Base-by-base conservation (phyloP, 2,113 vertebrate species). In the Corythornis madagascariensis region DNA sequence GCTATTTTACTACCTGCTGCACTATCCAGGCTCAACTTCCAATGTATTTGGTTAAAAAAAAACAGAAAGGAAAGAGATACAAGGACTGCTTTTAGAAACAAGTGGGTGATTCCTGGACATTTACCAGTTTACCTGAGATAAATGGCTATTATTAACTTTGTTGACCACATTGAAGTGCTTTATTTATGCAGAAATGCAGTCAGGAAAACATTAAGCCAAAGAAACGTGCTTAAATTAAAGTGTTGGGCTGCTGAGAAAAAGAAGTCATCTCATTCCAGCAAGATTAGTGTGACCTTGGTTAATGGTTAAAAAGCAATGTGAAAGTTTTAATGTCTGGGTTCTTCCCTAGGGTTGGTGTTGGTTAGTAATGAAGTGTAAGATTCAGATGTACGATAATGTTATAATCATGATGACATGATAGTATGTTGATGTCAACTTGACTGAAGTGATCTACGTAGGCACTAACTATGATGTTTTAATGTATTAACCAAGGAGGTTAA, bases 1-100 rank as follows among this genome's bases (percentile, higher is more conserved):
- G 43, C 81, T 93, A 57, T 88, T 96, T 94, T 94, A 94, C 85
- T 95, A 88, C 72, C 61, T 93, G 56, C 82, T 72, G n/a, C 83
- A 77, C 65, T 69, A 91, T 93, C 75, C 60, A 91, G 75, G 47
- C 57, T 95, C 56, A 83, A 69, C 69, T 91, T 95, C 82, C 85
- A 92, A 24, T 6, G 2, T 33, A 31, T 88, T 87, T 93, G n/a
- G 69, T 74, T 43, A 89, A 95, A 89, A 95, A 94, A 94, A 89
- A 95, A 83, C 47, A 76, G 45, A 74, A 86, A 55, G 38, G 73
- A 71, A 50, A 21, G 33, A 81, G 25, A 43, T 18, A 60, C 45
- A 64, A 47, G 64, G 24, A 45, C 25, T 86, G 48, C 40, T 77
- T 59, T 16, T 52, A 74, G 74, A 94, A 88, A 71, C 8, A 67